A percentile compares a stretch with the other conserved stretches of the same genome.
Evolutionary conservation across 2,113 vertebrate genomes (phyloP).

Genomic region (Macroglossus sobrinus): DNA sequence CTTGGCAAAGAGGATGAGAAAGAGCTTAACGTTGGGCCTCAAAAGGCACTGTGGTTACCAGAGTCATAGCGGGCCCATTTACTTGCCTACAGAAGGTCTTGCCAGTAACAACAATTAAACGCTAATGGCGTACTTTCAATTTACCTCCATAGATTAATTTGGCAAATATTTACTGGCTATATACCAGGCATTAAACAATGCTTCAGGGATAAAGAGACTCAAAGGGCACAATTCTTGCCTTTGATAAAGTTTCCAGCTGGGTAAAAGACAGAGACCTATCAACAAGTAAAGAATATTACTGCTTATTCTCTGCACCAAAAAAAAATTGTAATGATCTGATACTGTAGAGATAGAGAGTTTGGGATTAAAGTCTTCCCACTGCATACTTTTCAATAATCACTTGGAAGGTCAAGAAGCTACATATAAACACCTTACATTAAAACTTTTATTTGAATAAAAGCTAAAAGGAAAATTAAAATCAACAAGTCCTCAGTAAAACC

Average conservation of each 20-base stretch:
- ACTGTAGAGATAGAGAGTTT: background rate
- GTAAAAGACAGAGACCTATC: background rate
- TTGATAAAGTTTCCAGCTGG: constrained; percentile 49
- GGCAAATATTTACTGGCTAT: constrained; percentile 51
- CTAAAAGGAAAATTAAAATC: background rate
- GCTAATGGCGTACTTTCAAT: constrained; percentile 25
- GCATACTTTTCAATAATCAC: constrained; percentile 29
- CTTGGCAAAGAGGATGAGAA: constrained; percentile 38
- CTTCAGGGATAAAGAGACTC: background rate
- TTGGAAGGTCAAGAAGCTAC: constrained; percentile 3
- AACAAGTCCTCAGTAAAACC: background rate
- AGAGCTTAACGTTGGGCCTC: background rate
- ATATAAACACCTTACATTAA: background rate
- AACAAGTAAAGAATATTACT: constrained; percentile 7
- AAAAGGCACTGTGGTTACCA: constrained; percentile 29
- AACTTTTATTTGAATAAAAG: constrained; percentile 16
- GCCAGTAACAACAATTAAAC: constrained; percentile 43
- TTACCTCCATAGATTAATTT: constrained; percentile 47
- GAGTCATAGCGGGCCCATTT: background rate
- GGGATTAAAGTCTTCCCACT: background rate
- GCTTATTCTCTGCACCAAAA: background rate
- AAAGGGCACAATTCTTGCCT: constrained; percentile 34
- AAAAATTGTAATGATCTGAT: background rate
- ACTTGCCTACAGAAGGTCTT: constrained; percentile 7
- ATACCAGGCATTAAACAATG: constrained; percentile 12